Conservation (phyloP, 2,888 invertebrate genomes). For the Dicycla oo region DNA sequence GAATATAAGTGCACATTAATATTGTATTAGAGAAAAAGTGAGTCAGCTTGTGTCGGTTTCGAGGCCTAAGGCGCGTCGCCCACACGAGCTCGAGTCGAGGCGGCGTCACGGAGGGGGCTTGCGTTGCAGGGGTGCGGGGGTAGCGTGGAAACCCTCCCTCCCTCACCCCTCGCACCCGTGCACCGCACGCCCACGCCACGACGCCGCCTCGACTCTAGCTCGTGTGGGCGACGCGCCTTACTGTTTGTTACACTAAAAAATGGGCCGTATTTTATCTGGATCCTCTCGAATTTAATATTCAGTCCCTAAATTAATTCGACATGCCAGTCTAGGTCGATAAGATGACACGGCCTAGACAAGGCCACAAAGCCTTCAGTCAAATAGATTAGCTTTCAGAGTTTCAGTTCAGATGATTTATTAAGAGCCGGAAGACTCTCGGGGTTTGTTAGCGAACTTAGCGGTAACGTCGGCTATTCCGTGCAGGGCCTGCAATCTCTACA, state of each 20-base stretch:
- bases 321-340: constrained; percentile 37
- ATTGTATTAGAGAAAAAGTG: neutral
- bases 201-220: too few relatives aligned
- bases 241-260: too few relatives aligned
- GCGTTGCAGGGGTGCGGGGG: too few relatives aligned
- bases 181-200: too few relatives aligned
- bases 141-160: too few relatives aligned
- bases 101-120: too few relatives aligned
- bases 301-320: constrained; percentile 43
- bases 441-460: constrained; percentile 30
- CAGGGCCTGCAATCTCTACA: too few relatives aligned
- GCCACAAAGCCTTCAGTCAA: constrained; percentile 47
- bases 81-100: too few relatives aligned
- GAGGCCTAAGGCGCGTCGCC: too few relatives aligned
- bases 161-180: too few relatives aligned
- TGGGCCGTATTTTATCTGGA: too few relatives aligned
- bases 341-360: constrained; percentile 48
- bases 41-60: neutral
- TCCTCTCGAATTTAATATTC: constrained; percentile 49
- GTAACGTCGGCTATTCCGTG: constrained; percentile 39
- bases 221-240: too few relatives aligned
- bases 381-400: constrained; percentile 45
- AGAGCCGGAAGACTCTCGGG: constrained; percentile 9
- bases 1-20: neutral
- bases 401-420: constrained; percentile 56